Conservation (phyloP, 2,797 vertebrate genomes). For the Buphagus erythrorhynchus region DNA sequence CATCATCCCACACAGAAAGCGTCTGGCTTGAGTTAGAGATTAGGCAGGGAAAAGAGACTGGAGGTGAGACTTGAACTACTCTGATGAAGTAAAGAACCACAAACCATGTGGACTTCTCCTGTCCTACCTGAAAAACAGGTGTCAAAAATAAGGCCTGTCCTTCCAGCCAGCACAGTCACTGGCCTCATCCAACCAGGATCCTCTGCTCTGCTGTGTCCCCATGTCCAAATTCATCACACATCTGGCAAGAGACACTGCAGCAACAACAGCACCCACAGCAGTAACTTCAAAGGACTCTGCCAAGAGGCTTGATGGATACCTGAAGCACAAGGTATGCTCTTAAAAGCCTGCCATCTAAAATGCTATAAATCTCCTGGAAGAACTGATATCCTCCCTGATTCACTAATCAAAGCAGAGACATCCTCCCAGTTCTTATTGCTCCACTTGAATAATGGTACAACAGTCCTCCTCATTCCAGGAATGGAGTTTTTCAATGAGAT, state of each 20-base stretch:
- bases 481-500: conserved; percentile 1
- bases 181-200: fast-evolving
- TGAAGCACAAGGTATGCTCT: background rate
- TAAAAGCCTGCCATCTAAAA: background rate
- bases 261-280: background rate
- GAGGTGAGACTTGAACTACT: background rate
- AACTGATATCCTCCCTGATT: background rate
- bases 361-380: background rate
- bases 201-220: background rate
- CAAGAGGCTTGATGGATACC: background rate
- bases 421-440: background rate
- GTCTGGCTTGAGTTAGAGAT: background rate
- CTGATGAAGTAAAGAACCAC: background rate
- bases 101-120: background rate
- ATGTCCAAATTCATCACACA: background rate
- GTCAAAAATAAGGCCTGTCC: background rate
- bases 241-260: background rate
- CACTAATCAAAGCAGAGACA: background rate
- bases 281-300: background rate
- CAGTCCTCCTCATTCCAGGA: background rate
- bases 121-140: background rate
- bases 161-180: background rate
- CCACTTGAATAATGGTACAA: background rate
- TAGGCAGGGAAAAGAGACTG: background rate
- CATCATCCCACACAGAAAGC: background rate